Evolutionary conservation across 2,113 vertebrate species (phyloP).

Genomic region (Oophaga pumilio): DNA sequence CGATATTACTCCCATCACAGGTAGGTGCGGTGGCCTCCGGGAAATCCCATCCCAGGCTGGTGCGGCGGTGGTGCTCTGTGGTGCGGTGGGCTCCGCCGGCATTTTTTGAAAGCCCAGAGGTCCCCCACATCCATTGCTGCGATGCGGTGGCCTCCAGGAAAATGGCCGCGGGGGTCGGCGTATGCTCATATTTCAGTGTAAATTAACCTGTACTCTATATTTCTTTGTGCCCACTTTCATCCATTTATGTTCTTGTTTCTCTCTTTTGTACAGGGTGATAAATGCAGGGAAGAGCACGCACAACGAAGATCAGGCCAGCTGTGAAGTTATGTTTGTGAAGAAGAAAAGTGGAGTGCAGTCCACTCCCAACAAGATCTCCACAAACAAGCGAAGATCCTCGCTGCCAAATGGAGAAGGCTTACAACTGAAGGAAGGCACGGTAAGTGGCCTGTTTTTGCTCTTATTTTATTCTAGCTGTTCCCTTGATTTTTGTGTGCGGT

Average conservation of each 20-base stretch:
- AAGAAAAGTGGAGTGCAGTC: conserved; percentile 75
- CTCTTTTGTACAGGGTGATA: conserved; percentile 82
- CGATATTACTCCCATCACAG: too few species aligned
- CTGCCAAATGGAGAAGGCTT: conserved; percentile 89
- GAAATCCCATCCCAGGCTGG: too few species aligned
- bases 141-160: too few species aligned
- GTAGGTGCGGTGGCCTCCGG: too few species aligned
- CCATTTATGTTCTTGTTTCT: neutral
- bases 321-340: conserved; percentile 88
- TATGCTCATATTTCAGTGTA: too few species aligned
- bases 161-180: too few species aligned
- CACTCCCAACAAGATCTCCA: conserved; percentile 80
- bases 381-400: conserved; percentile 84
- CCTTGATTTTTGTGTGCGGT: neutral
- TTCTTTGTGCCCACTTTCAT: neutral
- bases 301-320: conserved; percentile 98
- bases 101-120: too few species aligned
- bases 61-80: too few species aligned
- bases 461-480: neutral
- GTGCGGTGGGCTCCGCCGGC: too few species aligned
- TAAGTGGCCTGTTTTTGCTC: conserved; percentile 67
- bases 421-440: conserved; percentile 78
- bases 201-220: neutral
- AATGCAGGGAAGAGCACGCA: conserved; percentile 95
- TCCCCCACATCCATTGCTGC: too few species aligned